Evolutionary conservation across 1,140 invertebrate genomes (phyloP).

Genomic region (Berghia stephanieae): DNA sequence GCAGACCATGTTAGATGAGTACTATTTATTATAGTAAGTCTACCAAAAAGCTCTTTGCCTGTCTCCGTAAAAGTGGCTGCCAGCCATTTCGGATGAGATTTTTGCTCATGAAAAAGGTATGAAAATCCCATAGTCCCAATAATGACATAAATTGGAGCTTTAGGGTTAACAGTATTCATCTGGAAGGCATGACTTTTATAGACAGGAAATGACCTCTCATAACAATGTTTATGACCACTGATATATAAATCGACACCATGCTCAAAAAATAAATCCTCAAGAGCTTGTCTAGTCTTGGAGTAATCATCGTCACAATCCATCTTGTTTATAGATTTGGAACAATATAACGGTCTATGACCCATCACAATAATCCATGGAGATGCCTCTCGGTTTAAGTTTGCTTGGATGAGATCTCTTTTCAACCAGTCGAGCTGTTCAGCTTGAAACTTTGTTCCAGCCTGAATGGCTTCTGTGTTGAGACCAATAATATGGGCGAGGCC

Average conservation of each 20-base stretch:
- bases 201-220: conserved; percentile 92
- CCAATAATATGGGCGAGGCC: conserved; percentile 60
- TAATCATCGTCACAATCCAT: conserved; percentile 42
- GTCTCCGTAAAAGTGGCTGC: conserved; percentile 42
- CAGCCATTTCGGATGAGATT: conserved; percentile 46
- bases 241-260: conserved; percentile 91
- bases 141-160: conserved; percentile 53
- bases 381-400: conserved; percentile 49
- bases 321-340: conserved; percentile 47
- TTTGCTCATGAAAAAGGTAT: conserved; percentile 59
- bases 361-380: conserved; percentile 64
- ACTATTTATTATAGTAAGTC: conserved; percentile 81
- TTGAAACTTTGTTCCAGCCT: conserved; percentile 34
- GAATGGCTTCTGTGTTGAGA: conserved; percentile 53
- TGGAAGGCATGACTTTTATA: conserved; percentile 79
- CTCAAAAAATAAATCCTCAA: conserved; percentile 88
- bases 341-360: conserved; percentile 64
- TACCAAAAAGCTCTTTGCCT: conserved; percentile 73
- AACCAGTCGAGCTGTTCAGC: conserved; percentile 52
- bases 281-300: conserved; percentile 38
- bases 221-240: conserved; percentile 97
- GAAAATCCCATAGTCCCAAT: conserved; percentile 53
- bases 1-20: conserved; percentile 92
- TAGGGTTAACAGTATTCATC: conserved; percentile 50
- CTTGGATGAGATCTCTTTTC: conserved; percentile 47